Conservation (phyloP, 2,113 vertebrate genomes). For the Eptesicus fuscus region DNA sequence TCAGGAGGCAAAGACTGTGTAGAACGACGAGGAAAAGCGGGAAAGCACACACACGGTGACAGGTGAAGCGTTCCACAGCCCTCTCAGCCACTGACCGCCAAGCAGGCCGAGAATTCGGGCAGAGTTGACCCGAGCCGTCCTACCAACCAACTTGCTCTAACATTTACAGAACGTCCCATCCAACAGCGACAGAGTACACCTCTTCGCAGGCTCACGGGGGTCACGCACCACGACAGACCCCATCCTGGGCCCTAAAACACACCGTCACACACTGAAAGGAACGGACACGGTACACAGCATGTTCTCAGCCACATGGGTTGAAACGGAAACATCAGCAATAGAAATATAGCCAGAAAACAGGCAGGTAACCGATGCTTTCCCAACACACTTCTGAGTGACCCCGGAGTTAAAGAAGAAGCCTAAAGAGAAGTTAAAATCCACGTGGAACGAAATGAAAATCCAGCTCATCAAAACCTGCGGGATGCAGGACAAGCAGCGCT, state of each 20-base stretch:
- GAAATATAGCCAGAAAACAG: background rate
- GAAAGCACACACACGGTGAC: background rate
- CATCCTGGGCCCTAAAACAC: background rate
- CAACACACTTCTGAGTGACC: background rate
- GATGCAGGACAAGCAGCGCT: background rate
- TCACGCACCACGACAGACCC: background rate
- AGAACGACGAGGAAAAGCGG: background rate
- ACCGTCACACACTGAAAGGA: background rate
- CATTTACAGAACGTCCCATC: background rate
- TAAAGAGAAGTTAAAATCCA: background rate
- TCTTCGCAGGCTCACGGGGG: background rate
- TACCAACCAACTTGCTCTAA: background rate
- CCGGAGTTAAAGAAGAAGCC: background rate
- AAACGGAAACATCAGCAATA: background rate
- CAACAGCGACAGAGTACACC: background rate
- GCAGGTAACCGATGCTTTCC: background rate
- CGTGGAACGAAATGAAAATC: background rate
- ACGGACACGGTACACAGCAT: background rate
- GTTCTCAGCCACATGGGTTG: background rate
- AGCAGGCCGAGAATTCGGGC: background rate
- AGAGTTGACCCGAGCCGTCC: background rate
- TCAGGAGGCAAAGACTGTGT: background rate
- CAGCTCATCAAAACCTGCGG: background rate
- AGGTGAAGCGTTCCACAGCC: background rate
- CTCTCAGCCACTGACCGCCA: background rate